phyloP scores from a whole-genome alignment of 2,888 invertebrate species.

The Papilio protenor region DNA sequence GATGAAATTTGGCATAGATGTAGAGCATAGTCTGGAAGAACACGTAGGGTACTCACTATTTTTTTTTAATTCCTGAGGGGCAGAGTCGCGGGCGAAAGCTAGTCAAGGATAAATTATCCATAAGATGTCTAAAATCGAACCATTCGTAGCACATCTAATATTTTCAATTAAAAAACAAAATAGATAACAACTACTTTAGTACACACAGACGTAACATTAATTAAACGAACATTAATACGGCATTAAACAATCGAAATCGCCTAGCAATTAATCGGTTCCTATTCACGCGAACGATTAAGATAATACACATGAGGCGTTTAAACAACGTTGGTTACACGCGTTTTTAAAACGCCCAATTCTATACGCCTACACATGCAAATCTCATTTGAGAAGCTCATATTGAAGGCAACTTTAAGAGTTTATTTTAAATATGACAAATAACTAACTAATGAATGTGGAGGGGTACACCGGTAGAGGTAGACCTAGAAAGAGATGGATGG shows the following conservation, averaged over 20 bases:
- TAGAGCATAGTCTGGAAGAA: too few relatives aligned
- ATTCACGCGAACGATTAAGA: slow-evolving; percentile 18
- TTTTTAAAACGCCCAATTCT: neutral
- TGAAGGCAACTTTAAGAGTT: too few relatives aligned
- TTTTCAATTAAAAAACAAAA: neutral
- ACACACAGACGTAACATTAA: slow-evolving; percentile 16
- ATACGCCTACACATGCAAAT: neutral
- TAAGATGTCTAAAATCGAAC: too few relatives aligned
- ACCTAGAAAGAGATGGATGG: too few relatives aligned
- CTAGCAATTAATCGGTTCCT: slow-evolving; percentile 27
- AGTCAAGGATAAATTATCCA: too few relatives aligned
- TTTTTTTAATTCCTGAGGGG: too few relatives aligned
- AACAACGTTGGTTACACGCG: neutral
- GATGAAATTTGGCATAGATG: too few relatives aligned
- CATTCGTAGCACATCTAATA: neutral
- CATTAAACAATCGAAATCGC: slow-evolving; percentile 22
- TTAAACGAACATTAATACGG: slow-evolving; percentile 7
- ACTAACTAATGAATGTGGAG: too few relatives aligned
- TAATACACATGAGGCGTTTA: neutral
- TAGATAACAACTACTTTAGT: neutral
- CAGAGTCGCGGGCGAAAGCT: too few relatives aligned
- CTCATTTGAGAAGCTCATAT: neutral
- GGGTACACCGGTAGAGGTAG: too few relatives aligned
- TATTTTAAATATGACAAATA: too few relatives aligned
- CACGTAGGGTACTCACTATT: too few relatives aligned